Evolutionary conservation across 2,888 invertebrate species (phyloP).

Genomic region (Pristionchus maxplancki): DNA sequence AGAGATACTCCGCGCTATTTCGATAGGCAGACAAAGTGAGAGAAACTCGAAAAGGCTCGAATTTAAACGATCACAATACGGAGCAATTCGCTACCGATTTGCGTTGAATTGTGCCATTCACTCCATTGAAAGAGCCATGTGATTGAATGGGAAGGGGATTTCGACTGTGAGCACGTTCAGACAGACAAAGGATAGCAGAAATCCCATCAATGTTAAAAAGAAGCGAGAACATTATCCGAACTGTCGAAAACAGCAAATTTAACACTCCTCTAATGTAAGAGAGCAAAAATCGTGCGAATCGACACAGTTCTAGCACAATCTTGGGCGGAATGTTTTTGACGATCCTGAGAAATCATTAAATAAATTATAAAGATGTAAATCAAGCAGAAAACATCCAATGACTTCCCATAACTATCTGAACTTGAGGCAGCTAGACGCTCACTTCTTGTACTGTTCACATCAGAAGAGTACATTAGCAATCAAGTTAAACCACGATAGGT

Average conservation of each 20-base stretch:
- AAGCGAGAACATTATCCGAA: too few species aligned
- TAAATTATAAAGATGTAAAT: too few species aligned
- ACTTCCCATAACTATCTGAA: too few species aligned
- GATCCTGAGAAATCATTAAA: too few species aligned
- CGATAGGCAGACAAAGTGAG: not conserved
- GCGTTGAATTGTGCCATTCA: not conserved
- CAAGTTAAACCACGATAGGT: too few species aligned
- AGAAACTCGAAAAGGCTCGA: not conserved
- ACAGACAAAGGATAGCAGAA: not conserved
- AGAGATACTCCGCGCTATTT: not conserved
- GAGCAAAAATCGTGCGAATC: not conserved
- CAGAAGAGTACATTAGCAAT: too few species aligned
- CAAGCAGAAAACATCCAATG: too few species aligned
- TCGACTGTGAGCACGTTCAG: not conserved
- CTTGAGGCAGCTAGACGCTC: too few species aligned
- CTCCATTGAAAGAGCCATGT: too few species aligned
- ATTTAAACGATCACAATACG: not conserved
- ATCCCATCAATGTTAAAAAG: not conserved
- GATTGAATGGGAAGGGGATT: not conserved
- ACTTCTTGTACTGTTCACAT: too few species aligned
- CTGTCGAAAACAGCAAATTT: not conserved
- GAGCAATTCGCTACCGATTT: not conserved
- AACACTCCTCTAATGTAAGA: not conserved
- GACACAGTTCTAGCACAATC: not conserved
- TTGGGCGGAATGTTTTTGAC: not conserved